phyloP scores from a whole-genome alignment of 1,140 invertebrate species.

The Bombus vancouverensis region DNA sequence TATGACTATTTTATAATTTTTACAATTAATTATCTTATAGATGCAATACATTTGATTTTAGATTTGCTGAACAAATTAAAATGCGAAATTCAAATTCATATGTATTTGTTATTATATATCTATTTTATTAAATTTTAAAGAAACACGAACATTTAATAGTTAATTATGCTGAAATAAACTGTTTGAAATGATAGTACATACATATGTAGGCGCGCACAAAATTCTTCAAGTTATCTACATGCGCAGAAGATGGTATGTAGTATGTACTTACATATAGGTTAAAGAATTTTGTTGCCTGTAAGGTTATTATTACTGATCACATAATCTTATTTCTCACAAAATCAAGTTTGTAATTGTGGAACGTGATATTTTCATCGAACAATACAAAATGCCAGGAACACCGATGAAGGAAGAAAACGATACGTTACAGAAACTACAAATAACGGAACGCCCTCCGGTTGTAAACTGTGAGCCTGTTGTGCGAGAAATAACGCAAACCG shows the following conservation, averaged over 20 bases:
- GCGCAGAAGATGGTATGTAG: neutral
- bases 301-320: neutral
- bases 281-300: slow-evolving; percentile 12
- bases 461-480: slow-evolving; percentile 59
- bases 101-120: too few relatives aligned
- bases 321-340: neutral
- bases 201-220: neutral
- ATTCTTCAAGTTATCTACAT: neutral
- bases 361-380: neutral
- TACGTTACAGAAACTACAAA: slow-evolving; percentile 63
- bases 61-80: neutral
- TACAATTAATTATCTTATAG: neutral
- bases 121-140: neutral
- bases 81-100: neutral
- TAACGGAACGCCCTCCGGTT: slow-evolving; percentile 56
- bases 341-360: neutral
- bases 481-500: slow-evolving; percentile 85
- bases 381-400: slow-evolving; percentile 74
- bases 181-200: slow-evolving; percentile 8
- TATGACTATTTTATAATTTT: neutral
- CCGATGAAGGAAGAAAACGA: slow-evolving; percentile 69
- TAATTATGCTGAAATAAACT: neutral
- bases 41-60: neutral
- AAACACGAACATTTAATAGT: neutral
- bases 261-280: neutral